Evolutionary conservation across 2,113 vertebrate species (phyloP).

Genomic region (Thalassarche chlororhynchos): DNA sequence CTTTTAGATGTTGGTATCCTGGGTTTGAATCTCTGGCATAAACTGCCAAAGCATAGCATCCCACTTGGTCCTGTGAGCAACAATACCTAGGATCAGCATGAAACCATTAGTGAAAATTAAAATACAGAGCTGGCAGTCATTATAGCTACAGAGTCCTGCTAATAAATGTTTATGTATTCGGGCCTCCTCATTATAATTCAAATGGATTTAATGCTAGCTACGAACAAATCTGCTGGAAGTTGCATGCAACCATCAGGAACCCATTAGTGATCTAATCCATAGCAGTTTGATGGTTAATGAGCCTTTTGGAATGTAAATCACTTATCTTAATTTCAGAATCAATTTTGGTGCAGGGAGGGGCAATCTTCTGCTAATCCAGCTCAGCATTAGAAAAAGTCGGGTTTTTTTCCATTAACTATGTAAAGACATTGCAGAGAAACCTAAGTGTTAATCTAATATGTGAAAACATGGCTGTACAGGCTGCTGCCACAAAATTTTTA

Average conservation of each 20-base stretch:
- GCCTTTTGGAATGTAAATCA: constrained; percentile 9
- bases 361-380: not conserved
- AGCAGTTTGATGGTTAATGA: not conserved
- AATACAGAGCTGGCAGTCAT: not conserved
- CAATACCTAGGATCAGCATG: not conserved
- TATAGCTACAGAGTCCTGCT: not conserved
- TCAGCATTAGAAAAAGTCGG: not conserved
- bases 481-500: not conserved
- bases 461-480: not conserved
- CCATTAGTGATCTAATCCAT: constrained; percentile 2
- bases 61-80: not conserved
- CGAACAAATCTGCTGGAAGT: not conserved
- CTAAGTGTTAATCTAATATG: not conserved
- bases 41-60: not conserved
- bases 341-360: not conserved
- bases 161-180: not conserved
- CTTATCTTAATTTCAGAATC: constrained; percentile 11
- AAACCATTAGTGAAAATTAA: not conserved
- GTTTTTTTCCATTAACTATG: not conserved
- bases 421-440: not conserved
- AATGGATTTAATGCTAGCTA: constrained; percentile 26
- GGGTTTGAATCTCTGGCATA: not conserved
- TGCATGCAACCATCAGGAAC: not conserved
- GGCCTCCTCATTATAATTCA: not conserved
- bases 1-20: not conserved